phyloP scores from a whole-genome alignment of 2,113 vertebrate genomes.

The Stomatorhinus ivindoensis region DNA sequence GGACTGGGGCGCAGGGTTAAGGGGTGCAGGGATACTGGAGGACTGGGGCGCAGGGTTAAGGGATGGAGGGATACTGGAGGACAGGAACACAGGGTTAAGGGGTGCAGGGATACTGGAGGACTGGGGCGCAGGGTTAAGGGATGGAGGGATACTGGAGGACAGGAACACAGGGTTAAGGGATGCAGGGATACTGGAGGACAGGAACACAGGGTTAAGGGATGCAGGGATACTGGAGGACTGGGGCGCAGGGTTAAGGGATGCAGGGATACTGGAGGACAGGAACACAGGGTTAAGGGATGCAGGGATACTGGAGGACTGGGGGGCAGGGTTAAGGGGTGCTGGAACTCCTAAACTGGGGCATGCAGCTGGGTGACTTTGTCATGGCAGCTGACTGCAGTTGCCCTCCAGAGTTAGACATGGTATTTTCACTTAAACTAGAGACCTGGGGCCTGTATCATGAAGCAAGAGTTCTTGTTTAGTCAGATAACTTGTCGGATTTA shows the following conservation, averaged over 20 bases:
- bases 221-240: too few species aligned
- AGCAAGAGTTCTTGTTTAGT: background rate
- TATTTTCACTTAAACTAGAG: background rate
- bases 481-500: background rate
- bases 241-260: background rate
- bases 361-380: background rate
- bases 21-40: background rate
- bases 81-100: too few species aligned
- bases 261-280: background rate
- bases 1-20: too few species aligned
- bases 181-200: background rate
- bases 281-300: background rate
- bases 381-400: background rate
- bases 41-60: background rate
- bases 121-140: background rate
- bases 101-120: background rate
- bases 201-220: background rate
- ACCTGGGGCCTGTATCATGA: background rate
- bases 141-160: background rate
- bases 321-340: background rate
- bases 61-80: background rate
- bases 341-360: background rate
- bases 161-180: background rate
- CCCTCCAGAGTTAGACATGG: background rate
- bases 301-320: too few species aligned